These are phyloP conservation scores for Andrena chrysosceles DNA, from an alignment of 2,888 invertebrate genomes.

Conservation along the genomic window DNA sequence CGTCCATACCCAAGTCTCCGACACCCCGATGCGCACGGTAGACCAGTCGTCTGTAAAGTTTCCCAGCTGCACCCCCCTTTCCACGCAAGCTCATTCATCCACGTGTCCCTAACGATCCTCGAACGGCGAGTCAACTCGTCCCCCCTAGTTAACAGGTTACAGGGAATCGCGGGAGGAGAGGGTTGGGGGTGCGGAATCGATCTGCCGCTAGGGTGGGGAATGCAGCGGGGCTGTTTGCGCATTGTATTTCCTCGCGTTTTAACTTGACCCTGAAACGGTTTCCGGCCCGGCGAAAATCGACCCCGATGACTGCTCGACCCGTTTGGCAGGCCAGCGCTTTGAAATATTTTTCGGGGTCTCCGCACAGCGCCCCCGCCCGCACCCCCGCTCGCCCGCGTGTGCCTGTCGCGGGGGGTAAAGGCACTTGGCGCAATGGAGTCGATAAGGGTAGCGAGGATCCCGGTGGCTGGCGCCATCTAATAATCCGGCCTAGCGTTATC, in stretches of 20 bases:
- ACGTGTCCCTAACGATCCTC: too few species aligned
- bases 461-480: slow-evolving; percentile 69
- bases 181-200: background rate
- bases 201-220: background rate
- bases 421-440: slow-evolving; percentile 77
- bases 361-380: slow-evolving; percentile 18
- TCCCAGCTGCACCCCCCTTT: too few species aligned
- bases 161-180: background rate
- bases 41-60: too few species aligned
- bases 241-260: slow-evolving; percentile 32
- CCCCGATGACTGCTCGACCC: slow-evolving; percentile 51
- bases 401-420: slow-evolving; percentile 52
- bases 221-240: slow-evolving; percentile 20
- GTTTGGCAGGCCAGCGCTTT: slow-evolving; percentile 39
- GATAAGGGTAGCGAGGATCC: slow-evolving; percentile 72
- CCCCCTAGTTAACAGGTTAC: slow-evolving; percentile 3
- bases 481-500: slow-evolving; percentile 43
- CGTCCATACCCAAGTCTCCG: too few species aligned
- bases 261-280: slow-evolving; percentile 50
- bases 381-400: too few species aligned
- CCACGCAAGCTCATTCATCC: too few species aligned
- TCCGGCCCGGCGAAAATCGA: slow-evolving; percentile 55
- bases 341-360: slow-evolving; percentile 56
- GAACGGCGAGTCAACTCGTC: slow-evolving; percentile 3
- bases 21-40: too few species aligned